Conservation (phyloP, 1,140 invertebrate species). For the Melanaphis sacchari region DNA sequence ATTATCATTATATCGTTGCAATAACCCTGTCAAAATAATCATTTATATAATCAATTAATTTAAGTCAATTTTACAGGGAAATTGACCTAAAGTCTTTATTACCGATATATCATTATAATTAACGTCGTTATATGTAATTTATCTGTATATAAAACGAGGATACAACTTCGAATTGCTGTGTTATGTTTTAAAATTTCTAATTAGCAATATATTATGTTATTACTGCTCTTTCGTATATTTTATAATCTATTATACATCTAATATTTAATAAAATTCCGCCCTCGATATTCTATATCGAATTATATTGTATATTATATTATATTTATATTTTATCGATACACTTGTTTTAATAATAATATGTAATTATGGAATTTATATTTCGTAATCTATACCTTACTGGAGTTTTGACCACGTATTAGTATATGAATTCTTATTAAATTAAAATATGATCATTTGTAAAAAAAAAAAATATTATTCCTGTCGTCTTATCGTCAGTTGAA, state of each 20-base stretch:
- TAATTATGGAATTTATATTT: too few species aligned
- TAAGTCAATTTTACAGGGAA: not conserved
- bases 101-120: not conserved
- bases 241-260: not conserved
- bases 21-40: not conserved
- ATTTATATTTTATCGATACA: too few species aligned
- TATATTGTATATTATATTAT: not conserved
- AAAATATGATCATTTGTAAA: not conserved
- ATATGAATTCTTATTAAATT: not conserved
- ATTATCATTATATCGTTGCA: not conserved
- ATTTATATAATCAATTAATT: not conserved
- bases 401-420: not conserved
- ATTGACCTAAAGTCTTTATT: not conserved
- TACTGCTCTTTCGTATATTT: not conserved
- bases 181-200: not conserved
- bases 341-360: not conserved
- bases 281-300: too few species aligned
- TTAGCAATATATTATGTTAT: not conserved
- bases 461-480: not conserved
- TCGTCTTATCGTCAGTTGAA: not conserved
- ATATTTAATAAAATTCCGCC: not conserved
- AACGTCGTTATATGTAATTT: not conserved
- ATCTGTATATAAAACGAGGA: not conserved
- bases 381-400: too few species aligned
- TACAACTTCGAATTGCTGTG: not conserved